Evolutionary conservation across 2,797 vertebrate genomes (phyloP).

Genomic region (Oreochromis mossambicus): DNA sequence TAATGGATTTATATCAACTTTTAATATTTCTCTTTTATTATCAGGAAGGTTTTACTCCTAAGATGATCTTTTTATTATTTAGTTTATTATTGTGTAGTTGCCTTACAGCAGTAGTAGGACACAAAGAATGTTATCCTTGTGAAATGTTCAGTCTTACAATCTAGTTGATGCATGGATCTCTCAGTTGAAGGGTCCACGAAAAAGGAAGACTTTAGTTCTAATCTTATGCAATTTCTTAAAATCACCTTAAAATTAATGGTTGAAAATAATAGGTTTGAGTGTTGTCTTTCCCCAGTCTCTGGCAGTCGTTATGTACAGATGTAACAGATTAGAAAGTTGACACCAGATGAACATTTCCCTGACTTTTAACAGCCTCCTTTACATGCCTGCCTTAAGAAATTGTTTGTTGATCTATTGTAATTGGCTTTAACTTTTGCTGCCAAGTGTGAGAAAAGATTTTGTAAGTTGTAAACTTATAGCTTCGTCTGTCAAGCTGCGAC

Average conservation of each 20-base stretch:
- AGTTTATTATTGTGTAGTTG: background rate
- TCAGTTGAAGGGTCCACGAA: background rate
- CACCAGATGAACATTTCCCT: constrained; percentile 51
- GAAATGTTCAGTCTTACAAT: background rate
- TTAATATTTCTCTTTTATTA: background rate
- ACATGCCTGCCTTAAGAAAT: constrained; percentile 35
- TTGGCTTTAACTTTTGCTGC: constrained; percentile 42
- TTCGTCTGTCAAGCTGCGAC: background rate
- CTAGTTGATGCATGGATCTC: constrained; percentile 4
- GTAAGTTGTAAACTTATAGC: constrained; percentile 20
- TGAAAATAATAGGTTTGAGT: constrained; percentile 16
- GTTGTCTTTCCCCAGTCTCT: constrained; percentile 13
- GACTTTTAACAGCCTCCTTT: constrained; percentile 48
- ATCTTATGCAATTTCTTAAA: background rate
- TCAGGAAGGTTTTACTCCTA: background rate
- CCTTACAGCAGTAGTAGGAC: background rate
- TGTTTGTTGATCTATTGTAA: constrained; percentile 55
- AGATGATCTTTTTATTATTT: background rate
- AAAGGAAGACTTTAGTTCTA: background rate
- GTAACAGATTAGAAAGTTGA: constrained; percentile 53
- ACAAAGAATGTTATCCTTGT: background rate
- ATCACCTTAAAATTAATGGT: background rate
- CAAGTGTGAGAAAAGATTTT: constrained; percentile 26
- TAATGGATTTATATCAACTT: background rate
- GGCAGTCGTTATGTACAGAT: constrained; percentile 36